Base-by-base conservation (phyloP, 2,113 vertebrate genomes). In the Glaucidium brasilianum region DNA sequence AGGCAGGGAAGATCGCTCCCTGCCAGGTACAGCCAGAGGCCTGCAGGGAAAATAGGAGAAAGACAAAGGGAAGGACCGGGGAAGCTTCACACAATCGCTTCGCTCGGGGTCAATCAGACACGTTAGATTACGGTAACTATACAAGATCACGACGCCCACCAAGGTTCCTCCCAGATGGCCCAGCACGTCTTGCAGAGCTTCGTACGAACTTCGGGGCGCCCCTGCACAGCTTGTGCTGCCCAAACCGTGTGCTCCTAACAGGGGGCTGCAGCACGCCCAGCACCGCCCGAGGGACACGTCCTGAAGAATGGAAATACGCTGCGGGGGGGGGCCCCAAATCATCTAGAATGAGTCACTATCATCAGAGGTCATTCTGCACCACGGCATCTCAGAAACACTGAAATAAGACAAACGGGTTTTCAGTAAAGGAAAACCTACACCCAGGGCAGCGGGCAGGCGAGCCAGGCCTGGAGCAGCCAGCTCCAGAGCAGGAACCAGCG, bases 21-120 rank as follows among this genome's bases (percentile, higher is more conserved):
- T 43, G 98, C 97, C 95, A 99, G 98, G 98, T 99, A 99, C 94
- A 99, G 98, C 99, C 99, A 99, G 94, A 99, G 98, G 95, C 99
- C 99, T 99, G 98, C 87, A 76, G 94, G 95, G 90, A 93, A 94
- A 97, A 60, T 22, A 29, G 79, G 78, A 64, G 67, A 49, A 52
- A 95, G 91, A 94, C 71, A 93, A 58, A 56, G 82, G 88, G 92
- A 91, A 67, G 13, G 13, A 93, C 82, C 43, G 2, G 71, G 37
- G 94, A 10, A 49, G 76, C 71, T 69, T 56, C 85, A 58, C n/a
- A 60, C 4, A 19, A 30, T 32, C 9, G 10, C 60, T 32, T 73
- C 25, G 16, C 85, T 88, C n/a, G 17, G 50, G 64, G 74, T 43
- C 53, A 79, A 55, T 69, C 12, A 68, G 82, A 52, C 25, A 27